Evolutionary conservation across 1,140 invertebrate genomes (phyloP).

Genomic region (Archivesica marissinica): DNA sequence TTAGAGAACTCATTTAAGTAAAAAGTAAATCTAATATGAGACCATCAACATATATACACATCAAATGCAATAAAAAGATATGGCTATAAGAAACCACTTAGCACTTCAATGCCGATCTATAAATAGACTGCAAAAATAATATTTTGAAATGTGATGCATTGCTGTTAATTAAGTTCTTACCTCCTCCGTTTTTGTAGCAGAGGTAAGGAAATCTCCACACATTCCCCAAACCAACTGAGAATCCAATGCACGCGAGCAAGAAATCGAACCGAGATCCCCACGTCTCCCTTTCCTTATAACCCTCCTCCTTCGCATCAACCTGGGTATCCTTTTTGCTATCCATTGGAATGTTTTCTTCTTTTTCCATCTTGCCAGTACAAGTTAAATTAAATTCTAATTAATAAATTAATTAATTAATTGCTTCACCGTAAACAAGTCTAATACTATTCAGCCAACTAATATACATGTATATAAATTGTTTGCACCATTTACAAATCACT

Average conservation of each 20-base stretch:
- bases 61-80: no score
- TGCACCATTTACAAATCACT: no score
- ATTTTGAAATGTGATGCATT: no score
- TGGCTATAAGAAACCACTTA: not conserved
- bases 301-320: not conserved
- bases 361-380: no score
- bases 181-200: constrained; percentile 84
- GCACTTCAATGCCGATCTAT: not conserved
- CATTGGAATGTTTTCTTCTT: not conserved
- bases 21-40: no score
- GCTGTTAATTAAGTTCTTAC: constrained; percentile 67
- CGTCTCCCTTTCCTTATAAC: constrained; percentile 85
- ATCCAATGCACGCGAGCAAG: constrained; percentile 83
- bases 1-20: no score
- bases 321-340: not conserved
- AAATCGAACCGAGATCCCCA: constrained; percentile 84
- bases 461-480: no score
- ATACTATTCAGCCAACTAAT: no score
- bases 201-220: constrained; percentile 85
- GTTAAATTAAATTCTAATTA: no score
- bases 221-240: constrained; percentile 84
- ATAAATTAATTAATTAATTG: no score
- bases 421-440: no score
- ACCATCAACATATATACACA: no score
- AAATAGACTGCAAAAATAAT: not conserved